A percentile compares a stretch with the other conserved stretches of the same genome.
Conservation (phyloP, 2,797 vertebrate species). For the Loris lydekkerianus region DNA sequence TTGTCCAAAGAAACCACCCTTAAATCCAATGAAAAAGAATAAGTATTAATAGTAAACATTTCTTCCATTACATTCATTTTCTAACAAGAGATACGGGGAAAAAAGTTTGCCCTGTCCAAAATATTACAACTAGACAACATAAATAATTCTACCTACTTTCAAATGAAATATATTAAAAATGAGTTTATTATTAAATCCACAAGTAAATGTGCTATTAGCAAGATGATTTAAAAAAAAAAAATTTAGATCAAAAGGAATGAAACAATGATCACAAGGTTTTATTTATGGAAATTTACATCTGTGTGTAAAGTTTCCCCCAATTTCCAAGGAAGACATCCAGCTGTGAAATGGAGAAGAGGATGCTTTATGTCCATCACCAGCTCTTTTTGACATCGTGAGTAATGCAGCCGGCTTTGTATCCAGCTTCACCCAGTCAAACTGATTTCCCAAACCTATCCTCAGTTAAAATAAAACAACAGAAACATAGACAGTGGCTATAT, state of each 20-base stretch:
- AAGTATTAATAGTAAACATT: slow-evolving; percentile 3
- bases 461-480: neutral
- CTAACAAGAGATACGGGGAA: neutral
- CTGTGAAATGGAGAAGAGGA: neutral
- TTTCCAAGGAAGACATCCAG: neutral
- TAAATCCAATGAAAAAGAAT: slow-evolving; percentile 4
- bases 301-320: neutral
- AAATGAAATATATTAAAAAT: slow-evolving; percentile 16
- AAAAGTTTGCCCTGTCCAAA: neutral
- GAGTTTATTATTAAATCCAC: neutral
- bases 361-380: neutral
- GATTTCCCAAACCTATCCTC: slow-evolving; percentile 22
- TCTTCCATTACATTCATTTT: slow-evolving; percentile 11
- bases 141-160: neutral
- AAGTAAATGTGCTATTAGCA: slow-evolving; percentile 10
- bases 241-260: neutral
- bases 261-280: neutral
- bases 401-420: neutral
- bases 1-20: neutral
- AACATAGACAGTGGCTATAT: neutral
- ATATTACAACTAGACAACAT: neutral
- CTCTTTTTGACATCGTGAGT: neutral
- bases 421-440: neutral
- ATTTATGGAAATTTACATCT: neutral
- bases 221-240: neutral